phyloP scores from a whole-genome alignment of 2,888 invertebrate species.

The Aleiodes alternator region DNA sequence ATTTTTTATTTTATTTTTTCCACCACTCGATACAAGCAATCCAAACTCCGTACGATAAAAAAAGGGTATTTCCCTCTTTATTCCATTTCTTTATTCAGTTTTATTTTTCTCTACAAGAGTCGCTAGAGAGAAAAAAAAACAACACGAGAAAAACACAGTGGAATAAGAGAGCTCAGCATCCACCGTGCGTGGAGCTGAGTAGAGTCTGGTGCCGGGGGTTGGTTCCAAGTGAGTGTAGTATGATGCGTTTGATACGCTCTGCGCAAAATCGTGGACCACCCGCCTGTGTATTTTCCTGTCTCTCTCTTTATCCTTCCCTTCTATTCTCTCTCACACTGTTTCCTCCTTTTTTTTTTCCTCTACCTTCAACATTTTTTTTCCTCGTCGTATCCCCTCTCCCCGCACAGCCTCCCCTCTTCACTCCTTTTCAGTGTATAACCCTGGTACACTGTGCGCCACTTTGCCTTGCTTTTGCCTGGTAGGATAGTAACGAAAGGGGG shows the following conservation, averaged over 20 bases:
- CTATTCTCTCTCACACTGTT: not conserved
- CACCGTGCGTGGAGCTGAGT: constrained; percentile 38
- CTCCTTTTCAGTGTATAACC: constrained; percentile 16
- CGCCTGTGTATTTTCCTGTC: constrained; percentile 14
- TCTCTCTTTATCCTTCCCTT: not conserved
- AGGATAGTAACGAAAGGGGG: constrained; percentile 43
- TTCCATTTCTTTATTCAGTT: too few species aligned
- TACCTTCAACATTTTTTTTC: not conserved
- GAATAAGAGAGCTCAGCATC: constrained; percentile 42
- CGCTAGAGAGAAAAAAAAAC: constrained; percentile 3
- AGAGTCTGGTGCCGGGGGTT: constrained; percentile 31
- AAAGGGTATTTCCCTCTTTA: too few species aligned
- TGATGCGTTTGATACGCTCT: constrained; percentile 26
- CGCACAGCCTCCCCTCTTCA: not conserved
- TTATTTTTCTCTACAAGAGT: too few species aligned
- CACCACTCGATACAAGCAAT: too few species aligned
- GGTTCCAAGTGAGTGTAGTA: constrained; percentile 24
- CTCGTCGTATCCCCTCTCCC: not conserved
- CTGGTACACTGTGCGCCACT: constrained; percentile 37
- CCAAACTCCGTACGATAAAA: too few species aligned
- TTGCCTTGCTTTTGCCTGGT: constrained; percentile 36
- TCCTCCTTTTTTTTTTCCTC: not conserved
- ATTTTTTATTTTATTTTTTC: too few species aligned
- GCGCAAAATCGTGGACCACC: constrained; percentile 48
- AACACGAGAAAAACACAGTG: constrained; percentile 1